Conservation (phyloP, 1,140 invertebrate genomes). For the Arctopsyche grandis region DNA sequence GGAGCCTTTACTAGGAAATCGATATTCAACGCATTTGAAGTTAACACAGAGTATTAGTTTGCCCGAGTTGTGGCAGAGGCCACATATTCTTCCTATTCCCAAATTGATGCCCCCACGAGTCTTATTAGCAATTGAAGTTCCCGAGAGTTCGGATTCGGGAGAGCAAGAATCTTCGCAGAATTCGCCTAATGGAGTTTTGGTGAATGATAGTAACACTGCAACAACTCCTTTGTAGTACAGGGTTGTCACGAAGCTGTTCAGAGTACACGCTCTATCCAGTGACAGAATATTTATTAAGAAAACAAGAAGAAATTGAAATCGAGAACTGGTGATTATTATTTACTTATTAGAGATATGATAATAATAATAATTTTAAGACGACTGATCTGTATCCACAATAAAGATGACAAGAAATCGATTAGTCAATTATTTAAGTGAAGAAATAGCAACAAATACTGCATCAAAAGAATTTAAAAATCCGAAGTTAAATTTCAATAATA, state of each 20-base stretch:
- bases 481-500: not conserved
- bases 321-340: not conserved
- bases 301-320: not conserved
- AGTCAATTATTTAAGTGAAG: constrained; percentile 51
- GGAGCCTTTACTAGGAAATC: constrained; percentile 63
- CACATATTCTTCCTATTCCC: constrained; percentile 54
- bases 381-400: constrained; percentile 31
- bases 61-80: constrained; percentile 63
- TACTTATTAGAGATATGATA: constrained; percentile 20
- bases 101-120: constrained; percentile 53
- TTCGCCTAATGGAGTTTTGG: constrained; percentile 31
- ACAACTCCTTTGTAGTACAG: constrained; percentile 64
- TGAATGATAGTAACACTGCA: constrained; percentile 24
- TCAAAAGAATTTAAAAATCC: not conserved
- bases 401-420: constrained; percentile 12
- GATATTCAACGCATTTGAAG: constrained; percentile 58
- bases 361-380: constrained; percentile 12
- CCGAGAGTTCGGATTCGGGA: constrained; percentile 50
- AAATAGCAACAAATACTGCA: not conserved
- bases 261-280: constrained; percentile 61
- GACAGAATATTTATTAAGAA: constrained; percentile 53
- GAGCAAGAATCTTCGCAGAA: constrained; percentile 53
- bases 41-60: constrained; percentile 65
- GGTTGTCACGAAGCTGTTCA: constrained; percentile 63
- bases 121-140: constrained; percentile 62